Evolutionary conservation across 2,797 vertebrate species (phyloP).

Genomic region (Catharus ustulatus): DNA sequence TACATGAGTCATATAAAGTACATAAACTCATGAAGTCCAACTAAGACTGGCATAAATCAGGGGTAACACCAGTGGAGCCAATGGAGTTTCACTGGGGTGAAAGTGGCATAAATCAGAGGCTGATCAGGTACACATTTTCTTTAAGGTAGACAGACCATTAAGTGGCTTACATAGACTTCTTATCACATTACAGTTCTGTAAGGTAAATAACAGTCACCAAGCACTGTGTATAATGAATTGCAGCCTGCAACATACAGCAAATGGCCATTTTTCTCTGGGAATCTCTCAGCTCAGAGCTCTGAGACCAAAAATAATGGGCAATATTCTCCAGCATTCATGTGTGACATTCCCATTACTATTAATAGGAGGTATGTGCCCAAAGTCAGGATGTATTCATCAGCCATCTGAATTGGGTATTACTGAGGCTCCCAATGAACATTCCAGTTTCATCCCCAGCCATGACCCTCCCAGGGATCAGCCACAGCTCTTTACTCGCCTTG

Average conservation of each 20-base stretch:
- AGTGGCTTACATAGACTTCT: constrained; percentile 60
- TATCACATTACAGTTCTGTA: constrained; percentile 62
- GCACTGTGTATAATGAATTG: constrained; percentile 54
- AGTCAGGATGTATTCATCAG: constrained; percentile 60
- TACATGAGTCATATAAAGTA: constrained; percentile 52
- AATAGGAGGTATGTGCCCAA: constrained; percentile 57
- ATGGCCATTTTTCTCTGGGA: constrained; percentile 64
- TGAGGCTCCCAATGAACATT: background rate
- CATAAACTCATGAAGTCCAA: constrained; percentile 53
- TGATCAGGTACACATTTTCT: constrained; percentile 64
- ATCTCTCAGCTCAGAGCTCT: constrained; percentile 52
- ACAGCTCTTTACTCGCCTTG: background rate
- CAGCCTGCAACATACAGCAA: constrained; percentile 44
- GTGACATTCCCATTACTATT: constrained; percentile 65
- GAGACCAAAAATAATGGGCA: constrained; percentile 70
- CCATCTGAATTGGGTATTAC: constrained; percentile 48
- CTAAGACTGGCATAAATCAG: constrained; percentile 56
- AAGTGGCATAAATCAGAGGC: constrained; percentile 59
- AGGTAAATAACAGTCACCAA: constrained; percentile 67
- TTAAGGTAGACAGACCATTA: constrained; percentile 66
- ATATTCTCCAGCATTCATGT: constrained; percentile 66
- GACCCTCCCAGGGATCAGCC: background rate
- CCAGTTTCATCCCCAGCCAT: background rate
- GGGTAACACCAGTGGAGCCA: constrained; percentile 16
- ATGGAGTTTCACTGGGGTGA: constrained; percentile 13